These are phyloP conservation scores for Gryon sp. DNA, from an alignment of 1,140 invertebrate species.

Conservation along the genomic window DNA sequence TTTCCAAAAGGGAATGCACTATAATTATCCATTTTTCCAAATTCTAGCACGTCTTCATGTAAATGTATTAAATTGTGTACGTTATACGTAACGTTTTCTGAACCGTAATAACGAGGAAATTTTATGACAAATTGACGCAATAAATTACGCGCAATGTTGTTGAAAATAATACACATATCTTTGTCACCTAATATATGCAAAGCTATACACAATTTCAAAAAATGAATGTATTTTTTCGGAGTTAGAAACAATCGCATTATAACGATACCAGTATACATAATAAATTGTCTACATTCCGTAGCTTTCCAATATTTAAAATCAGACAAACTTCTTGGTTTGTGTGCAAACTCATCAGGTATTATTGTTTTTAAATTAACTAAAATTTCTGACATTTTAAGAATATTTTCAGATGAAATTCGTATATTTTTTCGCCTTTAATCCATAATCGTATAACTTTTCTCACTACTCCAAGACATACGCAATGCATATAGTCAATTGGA, in stretches of 20 bases:
- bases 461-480: conserved; percentile 10
- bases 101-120: conserved; percentile 5
- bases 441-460: conserved; percentile 11
- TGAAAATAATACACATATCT: neutral
- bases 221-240: conserved; percentile 4
- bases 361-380: conserved; percentile 3
- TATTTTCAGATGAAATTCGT: neutral
- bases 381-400: conserved; percentile 11
- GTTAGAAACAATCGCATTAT: conserved; percentile 4
- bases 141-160: conserved; percentile 5
- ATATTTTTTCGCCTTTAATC: conserved; percentile 1
- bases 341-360: conserved; percentile 16
- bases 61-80: conserved; percentile 27
- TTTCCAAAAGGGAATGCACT: conserved; percentile 9
- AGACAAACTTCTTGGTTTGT: conserved; percentile 1
- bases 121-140: neutral
- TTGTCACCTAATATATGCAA: conserved; percentile 11
- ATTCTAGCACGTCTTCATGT: conserved; percentile 12
- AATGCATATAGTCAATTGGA: conserved; percentile 27
- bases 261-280: conserved; percentile 9
- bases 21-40: conserved; percentile 3
- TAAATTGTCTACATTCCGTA: conserved; percentile 12
- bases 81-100: conserved; percentile 20
- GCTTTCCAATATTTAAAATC: conserved; percentile 27
- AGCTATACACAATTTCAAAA: conserved; percentile 6